Conservation (phyloP, 2,113 vertebrate species). For the Tupaia tana region DNA sequence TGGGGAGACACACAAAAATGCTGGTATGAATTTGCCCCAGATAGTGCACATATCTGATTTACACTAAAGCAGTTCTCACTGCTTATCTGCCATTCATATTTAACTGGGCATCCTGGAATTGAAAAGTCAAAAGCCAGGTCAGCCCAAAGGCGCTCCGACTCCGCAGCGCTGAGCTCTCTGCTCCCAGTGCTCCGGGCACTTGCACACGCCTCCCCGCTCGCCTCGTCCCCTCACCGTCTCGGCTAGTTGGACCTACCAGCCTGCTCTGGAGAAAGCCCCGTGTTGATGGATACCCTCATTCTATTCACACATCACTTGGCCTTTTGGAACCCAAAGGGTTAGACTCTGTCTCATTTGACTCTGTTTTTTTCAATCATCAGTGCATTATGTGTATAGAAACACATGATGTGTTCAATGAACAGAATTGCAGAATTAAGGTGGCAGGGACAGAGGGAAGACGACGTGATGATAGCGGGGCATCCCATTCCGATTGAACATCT, state of each 20-base stretch:
- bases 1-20: not conserved
- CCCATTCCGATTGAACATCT: not conserved
- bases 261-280: rapidly evolving
- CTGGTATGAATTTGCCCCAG: not conserved
- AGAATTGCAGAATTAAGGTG: not conserved
- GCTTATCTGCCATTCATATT: not conserved
- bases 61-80: not conserved
- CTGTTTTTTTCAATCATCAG: not conserved
- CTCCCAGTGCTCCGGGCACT: too few species aligned
- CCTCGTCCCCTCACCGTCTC: rapidly evolving
- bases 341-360: not conserved
- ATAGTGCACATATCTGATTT: not conserved
- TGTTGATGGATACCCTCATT: rapidly evolving
- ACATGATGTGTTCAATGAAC: not conserved
- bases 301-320: rapidly evolving
- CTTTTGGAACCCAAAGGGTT: not conserved
- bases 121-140: not conserved
- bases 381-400: not conserved
- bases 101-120: not conserved
- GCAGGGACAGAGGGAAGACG: not conserved
- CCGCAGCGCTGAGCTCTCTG: too few species aligned
- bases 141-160: rapidly evolving
- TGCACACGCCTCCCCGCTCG: rapidly evolving
- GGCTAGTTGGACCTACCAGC: not conserved
- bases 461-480: not conserved